Conservation (phyloP, 2,888 invertebrate genomes). For the Seladonia tumulorum region DNA sequence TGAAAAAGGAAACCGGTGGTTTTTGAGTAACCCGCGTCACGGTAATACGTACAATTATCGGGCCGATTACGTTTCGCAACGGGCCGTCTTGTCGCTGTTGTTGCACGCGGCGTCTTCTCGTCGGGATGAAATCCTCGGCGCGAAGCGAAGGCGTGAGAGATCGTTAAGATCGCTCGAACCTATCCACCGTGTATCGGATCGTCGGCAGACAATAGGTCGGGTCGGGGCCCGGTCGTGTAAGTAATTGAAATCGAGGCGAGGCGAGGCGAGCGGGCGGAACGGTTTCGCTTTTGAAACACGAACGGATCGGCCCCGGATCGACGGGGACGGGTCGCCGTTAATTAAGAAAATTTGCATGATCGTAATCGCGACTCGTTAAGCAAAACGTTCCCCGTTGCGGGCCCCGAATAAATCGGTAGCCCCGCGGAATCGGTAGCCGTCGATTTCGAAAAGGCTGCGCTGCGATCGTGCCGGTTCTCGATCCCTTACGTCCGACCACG, state of each 20-base stretch:
- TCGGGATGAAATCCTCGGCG: conserved; percentile 27
- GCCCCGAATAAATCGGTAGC: conserved; percentile 49
- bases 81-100: neutral
- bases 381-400: conserved; percentile 44
- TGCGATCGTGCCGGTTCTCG: conserved; percentile 32
- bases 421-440: conserved; percentile 4
- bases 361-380: conserved; percentile 67
- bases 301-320: conserved; percentile 12
- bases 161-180: conserved; percentile 35
- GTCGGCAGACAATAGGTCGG: conserved; percentile 49
- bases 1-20: conserved; percentile 9
- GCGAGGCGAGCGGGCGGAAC: conserved; percentile 22
- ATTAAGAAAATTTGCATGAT: conserved; percentile 73
- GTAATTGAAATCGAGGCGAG: conserved; percentile 44
- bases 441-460: conserved; percentile 58
- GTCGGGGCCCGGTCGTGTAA: conserved; percentile 19
- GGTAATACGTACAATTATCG: conserved; percentile 29
- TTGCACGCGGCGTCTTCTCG: neutral
- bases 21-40: neutral
- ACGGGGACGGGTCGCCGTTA: conserved; percentile 55
- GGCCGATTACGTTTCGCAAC: conserved; percentile 31
- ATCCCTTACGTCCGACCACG: neutral
- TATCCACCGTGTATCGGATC: conserved; percentile 23
- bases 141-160: conserved; percentile 49
- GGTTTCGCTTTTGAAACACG: conserved; percentile 58